Evolutionary conservation across 2,888 invertebrate genomes (phyloP).

Genomic region (Microplitis manilae): DNA sequence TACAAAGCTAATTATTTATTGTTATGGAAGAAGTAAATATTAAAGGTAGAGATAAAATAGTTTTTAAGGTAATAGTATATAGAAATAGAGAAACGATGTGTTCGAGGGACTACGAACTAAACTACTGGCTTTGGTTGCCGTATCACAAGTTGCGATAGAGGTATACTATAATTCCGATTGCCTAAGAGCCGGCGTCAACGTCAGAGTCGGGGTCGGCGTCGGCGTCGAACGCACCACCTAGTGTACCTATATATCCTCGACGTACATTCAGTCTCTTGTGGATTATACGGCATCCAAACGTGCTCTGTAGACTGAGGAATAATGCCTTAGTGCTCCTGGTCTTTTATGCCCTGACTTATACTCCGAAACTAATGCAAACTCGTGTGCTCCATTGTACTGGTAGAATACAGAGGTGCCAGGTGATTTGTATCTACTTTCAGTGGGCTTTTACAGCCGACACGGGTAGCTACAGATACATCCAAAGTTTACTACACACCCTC

Average conservation of each 20-base stretch:
- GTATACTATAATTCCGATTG: constrained; percentile 46
- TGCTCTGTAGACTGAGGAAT: too few relatives aligned
- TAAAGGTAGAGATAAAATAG: constrained; percentile 9
- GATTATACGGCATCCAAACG: too few relatives aligned
- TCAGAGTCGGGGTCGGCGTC: constrained; percentile 53
- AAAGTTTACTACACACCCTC: not conserved
- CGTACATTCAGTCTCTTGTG: too few relatives aligned
- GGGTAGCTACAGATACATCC: not conserved
- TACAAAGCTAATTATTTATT: not conserved
- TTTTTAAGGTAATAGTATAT: constrained; percentile 7
- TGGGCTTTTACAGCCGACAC: not conserved
- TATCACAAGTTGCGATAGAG: constrained; percentile 53
- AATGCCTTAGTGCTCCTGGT: too few relatives aligned
- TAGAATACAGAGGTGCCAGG: constrained; percentile 47
- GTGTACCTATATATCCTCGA: not conserved
- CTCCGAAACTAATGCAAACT: not conserved
- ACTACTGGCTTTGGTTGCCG: constrained; percentile 57
- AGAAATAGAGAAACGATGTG: constrained; percentile 50
- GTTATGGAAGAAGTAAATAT: not conserved
- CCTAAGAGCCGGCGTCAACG: constrained; percentile 46
- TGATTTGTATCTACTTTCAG: constrained; percentile 39
- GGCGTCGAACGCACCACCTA: constrained; percentile 35
- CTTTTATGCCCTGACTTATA: too few relatives aligned
- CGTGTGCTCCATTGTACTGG: constrained; percentile 40
- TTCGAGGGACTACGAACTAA: constrained; percentile 62